These are phyloP conservation scores for Drosophila serrata DNA, from an alignment of 1,140 invertebrate species.

Conservation along the genomic window DNA sequence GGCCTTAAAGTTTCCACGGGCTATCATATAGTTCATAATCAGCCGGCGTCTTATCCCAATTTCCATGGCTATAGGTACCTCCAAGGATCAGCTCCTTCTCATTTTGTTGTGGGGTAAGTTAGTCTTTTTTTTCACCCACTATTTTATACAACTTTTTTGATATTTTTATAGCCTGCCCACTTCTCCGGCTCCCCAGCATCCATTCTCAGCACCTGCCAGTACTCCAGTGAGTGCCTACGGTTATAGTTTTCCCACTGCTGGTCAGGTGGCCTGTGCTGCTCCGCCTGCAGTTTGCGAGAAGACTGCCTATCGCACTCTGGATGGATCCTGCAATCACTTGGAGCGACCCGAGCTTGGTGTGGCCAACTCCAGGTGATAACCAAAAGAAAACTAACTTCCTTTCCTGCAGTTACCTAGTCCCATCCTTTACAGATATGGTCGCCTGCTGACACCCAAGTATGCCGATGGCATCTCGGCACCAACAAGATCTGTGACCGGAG, in stretches of 20 bases:
- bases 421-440: slow-evolving; percentile 86
- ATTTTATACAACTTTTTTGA: not conserved
- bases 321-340: slow-evolving; percentile 95
- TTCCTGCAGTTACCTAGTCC: not conserved
- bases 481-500: slow-evolving; percentile 87
- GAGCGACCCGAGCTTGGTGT: slow-evolving; percentile 90
- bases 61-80: slow-evolving; percentile 59
- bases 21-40: slow-evolving; percentile 77
- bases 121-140: too few species aligned
- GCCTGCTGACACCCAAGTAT: slow-evolving; percentile 93
- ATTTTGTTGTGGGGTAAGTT: slow-evolving; percentile 48
- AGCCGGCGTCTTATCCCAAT: slow-evolving; percentile 31
- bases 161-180: slow-evolving; percentile 51
- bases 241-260: slow-evolving; percentile 61
- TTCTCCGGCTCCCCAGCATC: slow-evolving; percentile 65
- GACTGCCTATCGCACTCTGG: slow-evolving; percentile 90
- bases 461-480: slow-evolving; percentile 91
- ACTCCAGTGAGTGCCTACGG: slow-evolving; percentile 50
- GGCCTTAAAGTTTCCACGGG: slow-evolving; percentile 71
- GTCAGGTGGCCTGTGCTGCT: slow-evolving; percentile 79
- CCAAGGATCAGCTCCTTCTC: slow-evolving; percentile 38
- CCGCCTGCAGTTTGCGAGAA: slow-evolving; percentile 85
- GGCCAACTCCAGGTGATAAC: slow-evolving; percentile 86
- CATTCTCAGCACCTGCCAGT: slow-evolving; percentile 46
- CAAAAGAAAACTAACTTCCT: too few species aligned